phyloP scores from a whole-genome alignment of 2,113 vertebrate species.

The Gymnorhina tibicen region DNA sequence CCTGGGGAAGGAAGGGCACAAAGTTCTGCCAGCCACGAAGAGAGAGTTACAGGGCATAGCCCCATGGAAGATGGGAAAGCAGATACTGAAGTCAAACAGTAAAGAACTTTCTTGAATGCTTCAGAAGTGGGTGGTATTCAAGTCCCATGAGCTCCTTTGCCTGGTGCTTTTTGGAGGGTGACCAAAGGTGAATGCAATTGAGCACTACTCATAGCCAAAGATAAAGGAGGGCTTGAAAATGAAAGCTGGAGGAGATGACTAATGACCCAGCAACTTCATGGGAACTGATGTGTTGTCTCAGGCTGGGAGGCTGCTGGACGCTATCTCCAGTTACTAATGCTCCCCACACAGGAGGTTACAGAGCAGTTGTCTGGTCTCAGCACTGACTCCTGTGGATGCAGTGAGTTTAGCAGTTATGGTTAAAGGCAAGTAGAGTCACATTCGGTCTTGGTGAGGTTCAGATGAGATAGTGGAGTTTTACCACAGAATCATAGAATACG shows the following conservation, averaged over 20 bases:
- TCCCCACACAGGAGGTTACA: not conserved
- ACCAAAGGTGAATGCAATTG: slow-evolving; percentile 36
- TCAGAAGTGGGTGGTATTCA: slow-evolving; percentile 42
- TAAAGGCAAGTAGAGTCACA: not conserved
- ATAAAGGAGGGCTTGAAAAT: slow-evolving; percentile 52
- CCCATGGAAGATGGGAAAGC: slow-evolving; percentile 25
- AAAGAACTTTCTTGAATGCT: slow-evolving; percentile 14
- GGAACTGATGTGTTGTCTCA: not conserved
- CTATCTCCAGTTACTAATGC: not conserved
- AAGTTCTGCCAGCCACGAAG: slow-evolving; percentile 18
- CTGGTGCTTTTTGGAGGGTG: slow-evolving; percentile 31
- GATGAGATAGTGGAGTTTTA: not conserved
- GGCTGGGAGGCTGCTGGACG: not conserved
- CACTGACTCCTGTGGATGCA: not conserved
- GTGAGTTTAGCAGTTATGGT: not conserved
- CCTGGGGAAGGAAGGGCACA: slow-evolving; percentile 14
- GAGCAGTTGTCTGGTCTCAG: not conserved
- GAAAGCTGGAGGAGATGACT: slow-evolving; percentile 41
- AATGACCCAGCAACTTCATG: slow-evolving; percentile 4
- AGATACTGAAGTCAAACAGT: slow-evolving; percentile 29
- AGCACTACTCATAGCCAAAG: slow-evolving; percentile 16
- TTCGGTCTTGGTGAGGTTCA: not conserved
- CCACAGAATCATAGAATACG: not conserved
- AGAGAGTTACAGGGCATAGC: slow-evolving; percentile 17
- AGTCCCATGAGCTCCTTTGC: not conserved